Conservation (phyloP, 2,113 vertebrate species). For the Leucoraja erinaceus region DNA sequence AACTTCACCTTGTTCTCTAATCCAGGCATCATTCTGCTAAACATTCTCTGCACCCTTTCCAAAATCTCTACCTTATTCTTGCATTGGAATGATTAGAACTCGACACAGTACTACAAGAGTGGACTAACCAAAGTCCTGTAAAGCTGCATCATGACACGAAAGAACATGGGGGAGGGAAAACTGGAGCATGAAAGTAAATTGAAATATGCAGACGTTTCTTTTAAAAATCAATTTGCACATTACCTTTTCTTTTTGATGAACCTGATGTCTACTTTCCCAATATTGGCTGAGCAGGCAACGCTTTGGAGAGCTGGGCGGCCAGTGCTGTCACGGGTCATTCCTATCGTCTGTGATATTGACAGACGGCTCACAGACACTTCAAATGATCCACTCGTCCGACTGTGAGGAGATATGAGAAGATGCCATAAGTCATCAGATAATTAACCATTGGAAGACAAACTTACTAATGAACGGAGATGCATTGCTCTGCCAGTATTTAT, state of each 20-base stretch:
- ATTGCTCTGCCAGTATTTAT: background rate
- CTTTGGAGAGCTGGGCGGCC: constrained; percentile 17
- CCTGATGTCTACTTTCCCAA: background rate
- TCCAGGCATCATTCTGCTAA: too few species aligned
- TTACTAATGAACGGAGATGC: background rate
- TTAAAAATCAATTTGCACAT: background rate
- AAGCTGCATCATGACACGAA: too few species aligned
- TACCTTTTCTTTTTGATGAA: background rate
- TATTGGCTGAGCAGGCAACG: background rate
- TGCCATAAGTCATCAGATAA: background rate
- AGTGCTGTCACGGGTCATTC: background rate
- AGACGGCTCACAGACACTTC: background rate
- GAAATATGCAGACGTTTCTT: background rate
- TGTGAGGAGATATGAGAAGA: background rate
- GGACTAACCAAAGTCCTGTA: too few species aligned
- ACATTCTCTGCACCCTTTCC: too few species aligned
- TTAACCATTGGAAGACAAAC: background rate
- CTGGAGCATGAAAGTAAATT: too few species aligned
- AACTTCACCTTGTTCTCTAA: too few species aligned
- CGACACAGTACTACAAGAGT: too few species aligned
- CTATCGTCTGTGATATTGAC: background rate
- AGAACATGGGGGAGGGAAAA: too few species aligned
- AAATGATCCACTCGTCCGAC: background rate
- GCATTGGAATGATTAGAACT: too few species aligned
- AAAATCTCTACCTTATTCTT: too few species aligned